Base-by-base conservation (phyloP, 1,140 invertebrate species). In the Drosophila erecta region DNA sequence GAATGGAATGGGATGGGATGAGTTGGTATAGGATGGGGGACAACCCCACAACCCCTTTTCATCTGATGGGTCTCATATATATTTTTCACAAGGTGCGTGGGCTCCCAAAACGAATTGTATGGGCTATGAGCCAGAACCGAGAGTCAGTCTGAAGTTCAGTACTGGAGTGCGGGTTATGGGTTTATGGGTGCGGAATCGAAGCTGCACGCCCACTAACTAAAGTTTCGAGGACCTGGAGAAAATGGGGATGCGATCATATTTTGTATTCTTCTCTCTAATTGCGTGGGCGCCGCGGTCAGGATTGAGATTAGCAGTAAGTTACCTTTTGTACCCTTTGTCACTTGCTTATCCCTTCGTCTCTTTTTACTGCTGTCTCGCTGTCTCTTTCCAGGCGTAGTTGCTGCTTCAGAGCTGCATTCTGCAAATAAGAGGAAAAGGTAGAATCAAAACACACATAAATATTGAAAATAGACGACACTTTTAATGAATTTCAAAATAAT, bases 401-500 rank as follows among this genome's bases (percentile, higher is more conserved):
- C 8, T 5, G 44, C 33, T 7, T 66, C 54, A 81, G 22, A 14
- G 35, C 22, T 66, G 78, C 79, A 81, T 76, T 44, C 50, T 53
- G 51, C 4, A 72, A 81, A 37, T n/a, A 47, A 24, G n/a, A 8
- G 57, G 12, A 24, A 54, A 44, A 49, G 2, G 46, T 33, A 35
- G 50, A 7, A 54, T 38, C 53, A 55, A 35, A 20, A 35, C 12
- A 15, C 33, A 37, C 76, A 80, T 60, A 81, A 80, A 67, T 81
- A 87, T 87, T 62, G 54, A 81, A 87, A 87, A 76, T 87, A 79
- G 69, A 83, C 78, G 83, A 79, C 83, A 86, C 75, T 87, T 66
- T 83, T 83, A 87, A 86, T 86, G 83, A 83, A 87, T 86, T 89
- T 86, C 71, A 79, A 87, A 86, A 86, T 86, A 86, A 86, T 86